A percentile compares a stretch with the other conserved stretches of the same genome.
Conservation (phyloP, 2,797 vertebrate genomes). For the Mormyrops boulengeri region DNA sequence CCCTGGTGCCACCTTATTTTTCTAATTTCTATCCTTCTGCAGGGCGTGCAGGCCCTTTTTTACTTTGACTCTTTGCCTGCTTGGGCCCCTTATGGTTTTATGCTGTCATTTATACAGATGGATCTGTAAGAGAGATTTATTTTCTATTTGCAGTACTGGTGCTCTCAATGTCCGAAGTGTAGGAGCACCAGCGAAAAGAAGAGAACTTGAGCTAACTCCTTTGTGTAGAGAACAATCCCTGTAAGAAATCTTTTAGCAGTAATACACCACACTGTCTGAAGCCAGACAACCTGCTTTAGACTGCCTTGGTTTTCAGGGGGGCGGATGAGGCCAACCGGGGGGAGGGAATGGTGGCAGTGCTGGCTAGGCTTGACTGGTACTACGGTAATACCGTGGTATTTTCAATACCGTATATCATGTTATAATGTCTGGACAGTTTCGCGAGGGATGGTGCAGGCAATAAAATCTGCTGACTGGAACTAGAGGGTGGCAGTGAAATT, state of each 20-base stretch:
- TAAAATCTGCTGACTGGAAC: neutral
- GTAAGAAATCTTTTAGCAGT: neutral
- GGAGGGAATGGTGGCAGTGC: neutral
- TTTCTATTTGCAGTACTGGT: neutral
- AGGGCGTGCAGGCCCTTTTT: neutral
- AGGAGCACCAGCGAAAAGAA: neutral
- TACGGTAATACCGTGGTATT: neutral
- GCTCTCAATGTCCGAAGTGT: neutral
- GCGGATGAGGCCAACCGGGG: neutral
- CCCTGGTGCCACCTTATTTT: neutral
- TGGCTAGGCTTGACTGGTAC: neutral
- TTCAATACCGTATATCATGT: neutral
- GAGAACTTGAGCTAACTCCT: neutral
- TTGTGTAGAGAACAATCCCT: neutral
- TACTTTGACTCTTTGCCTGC: neutral
- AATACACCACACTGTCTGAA: neutral
- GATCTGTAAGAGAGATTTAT: neutral
- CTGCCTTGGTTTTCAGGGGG: neutral
- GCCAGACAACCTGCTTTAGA: neutral
- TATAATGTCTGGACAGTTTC: neutral
- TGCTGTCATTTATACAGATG: neutral
- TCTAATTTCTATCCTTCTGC: neutral
- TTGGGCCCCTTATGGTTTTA: neutral
- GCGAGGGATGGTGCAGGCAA: neutral
- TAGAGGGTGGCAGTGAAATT: neutral